Evolutionary conservation across 2,797 vertebrate genomes (phyloP).

Genomic region (Syngnathus rostellatus): DNA sequence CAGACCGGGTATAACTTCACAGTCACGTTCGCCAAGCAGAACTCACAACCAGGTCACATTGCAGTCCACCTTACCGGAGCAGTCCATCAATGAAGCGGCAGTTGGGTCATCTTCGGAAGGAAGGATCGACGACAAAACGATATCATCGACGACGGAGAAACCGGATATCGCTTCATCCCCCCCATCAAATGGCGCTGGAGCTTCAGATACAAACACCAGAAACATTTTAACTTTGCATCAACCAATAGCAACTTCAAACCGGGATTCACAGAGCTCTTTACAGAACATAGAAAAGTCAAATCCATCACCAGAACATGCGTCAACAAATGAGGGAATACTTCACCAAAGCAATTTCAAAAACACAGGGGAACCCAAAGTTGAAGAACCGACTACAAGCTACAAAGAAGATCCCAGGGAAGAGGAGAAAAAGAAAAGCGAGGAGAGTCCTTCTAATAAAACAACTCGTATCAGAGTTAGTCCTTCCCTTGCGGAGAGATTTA

Average conservation of each 20-base stretch:
- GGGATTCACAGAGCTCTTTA: constrained; percentile 21
- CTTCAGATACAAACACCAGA: constrained; percentile 1
- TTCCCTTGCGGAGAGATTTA: constrained; percentile 45
- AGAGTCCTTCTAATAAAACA: constrained; percentile 28
- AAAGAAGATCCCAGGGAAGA: constrained; percentile 30
- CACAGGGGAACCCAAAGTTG: constrained; percentile 27
- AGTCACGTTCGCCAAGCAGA: constrained; percentile 43
- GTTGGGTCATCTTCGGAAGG: background rate
- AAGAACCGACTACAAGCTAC: constrained; percentile 39
- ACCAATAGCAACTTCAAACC: constrained; percentile 15
- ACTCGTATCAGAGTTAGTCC: constrained; percentile 44
- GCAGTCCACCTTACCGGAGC: constrained; percentile 41
- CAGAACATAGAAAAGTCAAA: background rate
- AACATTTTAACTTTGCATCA: constrained; percentile 6
- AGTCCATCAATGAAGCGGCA: constrained; percentile 17
- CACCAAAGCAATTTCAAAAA: constrained; percentile 17
- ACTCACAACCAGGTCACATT: constrained; percentile 32
- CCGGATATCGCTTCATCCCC: constrained; percentile 20
- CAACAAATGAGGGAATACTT: constrained; percentile 16
- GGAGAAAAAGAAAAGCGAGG: constrained; percentile 15
- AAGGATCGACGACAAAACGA: background rate
- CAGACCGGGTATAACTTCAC: constrained; percentile 46
- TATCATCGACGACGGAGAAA: constrained; percentile 17
- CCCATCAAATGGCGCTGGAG: constrained; percentile 15
- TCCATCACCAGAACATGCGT: background rate